These are phyloP conservation scores for Oryzias sinensis DNA, from an alignment of 2,797 vertebrate species.

Conservation along the genomic window DNA sequence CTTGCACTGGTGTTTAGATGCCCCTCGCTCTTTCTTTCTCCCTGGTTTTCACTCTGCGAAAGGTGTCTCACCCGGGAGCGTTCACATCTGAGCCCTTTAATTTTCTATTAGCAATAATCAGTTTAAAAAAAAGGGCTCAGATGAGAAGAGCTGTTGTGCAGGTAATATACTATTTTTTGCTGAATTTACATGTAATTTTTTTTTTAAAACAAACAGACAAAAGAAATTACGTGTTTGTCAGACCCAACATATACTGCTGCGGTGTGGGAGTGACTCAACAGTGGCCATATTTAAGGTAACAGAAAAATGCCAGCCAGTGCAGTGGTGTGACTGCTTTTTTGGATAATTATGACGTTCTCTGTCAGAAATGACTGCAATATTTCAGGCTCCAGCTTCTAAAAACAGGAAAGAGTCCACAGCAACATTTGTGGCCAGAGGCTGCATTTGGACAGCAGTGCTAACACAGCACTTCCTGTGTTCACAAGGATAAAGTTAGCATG, in stretches of 20 bases:
- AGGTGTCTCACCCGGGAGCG: slow-evolving; percentile 35
- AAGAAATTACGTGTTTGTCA: neutral
- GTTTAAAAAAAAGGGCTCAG: neutral
- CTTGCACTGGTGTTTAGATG: slow-evolving; percentile 48
- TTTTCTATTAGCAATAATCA: slow-evolving; percentile 34
- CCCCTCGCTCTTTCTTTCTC: slow-evolving; percentile 32
- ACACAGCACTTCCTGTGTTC: neutral
- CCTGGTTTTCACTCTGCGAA: slow-evolving; percentile 46
- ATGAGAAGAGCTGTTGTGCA: slow-evolving; percentile 8
- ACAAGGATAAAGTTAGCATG: neutral
- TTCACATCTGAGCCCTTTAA: slow-evolving; percentile 20
- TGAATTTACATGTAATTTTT: slow-evolving; percentile 22
- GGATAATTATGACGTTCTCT: neutral
- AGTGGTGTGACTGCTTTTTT: neutral
- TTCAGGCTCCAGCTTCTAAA: slow-evolving; percentile 6
- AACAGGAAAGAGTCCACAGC: neutral
- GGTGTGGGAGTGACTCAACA: slow-evolving; percentile 1
- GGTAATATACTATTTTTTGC: slow-evolving; percentile 14
- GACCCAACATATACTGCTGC: slow-evolving; percentile 3
- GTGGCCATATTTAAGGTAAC: neutral
- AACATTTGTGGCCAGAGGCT: neutral
- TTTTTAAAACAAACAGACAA: slow-evolving; percentile 2
- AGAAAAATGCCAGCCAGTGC: neutral
- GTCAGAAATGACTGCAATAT: neutral
- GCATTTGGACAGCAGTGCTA: neutral